Base-by-base conservation (phyloP, 2,113 vertebrate genomes). In the Hippocampus guttulatus region DNA sequence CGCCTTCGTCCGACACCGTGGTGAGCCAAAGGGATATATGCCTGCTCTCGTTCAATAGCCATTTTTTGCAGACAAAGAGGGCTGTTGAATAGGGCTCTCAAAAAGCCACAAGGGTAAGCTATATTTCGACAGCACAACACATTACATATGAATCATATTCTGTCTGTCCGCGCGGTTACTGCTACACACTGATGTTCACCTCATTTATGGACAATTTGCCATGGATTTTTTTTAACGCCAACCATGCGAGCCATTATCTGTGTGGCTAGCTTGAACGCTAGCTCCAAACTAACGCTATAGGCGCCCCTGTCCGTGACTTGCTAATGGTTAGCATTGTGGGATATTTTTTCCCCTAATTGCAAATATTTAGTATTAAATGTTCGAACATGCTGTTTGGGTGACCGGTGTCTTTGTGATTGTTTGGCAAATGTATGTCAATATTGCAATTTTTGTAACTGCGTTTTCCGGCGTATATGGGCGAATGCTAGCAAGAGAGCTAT, bases 11-110 rank as follows among this genome's bases (percentile, higher is more conserved):
- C 81, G 78, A 83, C 83, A 66, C 85, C 71, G 85, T 69, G 88
- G 84, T 85, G 85, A 77, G 63, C 82, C 61, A 83, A 85, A 75
- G 88, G 90, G 86, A 91, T 87, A 71, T 84, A 83, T 84, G 89
- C 85, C 85, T 82, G 86, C 88, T 84, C 90, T 85, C 87, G 91
- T 85, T 76, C 79, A 79, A 89, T 82, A 92, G 92, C 90, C 91
- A 86, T 91, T 91, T 90, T 90, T 79, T 87, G 79, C 88, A 93
- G 92, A 93, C 92, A 93, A 92, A 93, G 91, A 91, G 82, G 84
- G 87, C 88, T 82, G 85, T 82, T 87, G 85, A 92, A 83, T 80
- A 86, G 70, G 41, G 87, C 79, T 84, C 81, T 84, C 27, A 67
- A 63, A 38, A 63, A 81, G 73, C 67, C 74, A 84, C 77, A 77